Base-by-base conservation (phyloP, 2,888 invertebrate genomes). In the Noctua janthina region DNA sequence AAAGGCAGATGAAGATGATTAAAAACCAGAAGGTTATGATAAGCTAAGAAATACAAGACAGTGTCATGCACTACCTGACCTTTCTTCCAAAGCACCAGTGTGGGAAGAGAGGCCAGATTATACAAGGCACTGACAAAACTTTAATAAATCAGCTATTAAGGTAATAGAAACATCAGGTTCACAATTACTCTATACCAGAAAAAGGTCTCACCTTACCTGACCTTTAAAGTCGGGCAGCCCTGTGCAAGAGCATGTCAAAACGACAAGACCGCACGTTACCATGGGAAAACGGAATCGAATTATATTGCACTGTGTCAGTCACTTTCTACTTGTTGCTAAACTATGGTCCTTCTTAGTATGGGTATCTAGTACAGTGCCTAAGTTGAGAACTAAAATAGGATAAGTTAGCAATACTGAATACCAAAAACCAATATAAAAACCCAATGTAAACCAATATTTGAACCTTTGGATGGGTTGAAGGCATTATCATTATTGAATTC, bases 261-360 rank as follows among this genome's bases (percentile, higher is more conserved):
- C 67, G 66, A 75, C 75, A 72, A 81, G 67, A 85, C 72, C 46
- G 59, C 67, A 74, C n/a, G 69, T 75, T 74, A 35, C 67, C 74
- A 82, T 79, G 73, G 70, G 85, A 78, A 77, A 76, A 85, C 79
- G 56, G 73, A 76, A 79, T 74, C 77, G 43, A 70, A 86, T 78
- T 82, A 64, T 74, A 67, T 46, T 64, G 35, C 66, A 70, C 72
- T 43, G 46, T 54, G 75, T 46, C 49, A 23, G 76, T 77, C 75
- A 83, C 85, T 86, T 86, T 86, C 85, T 83, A 78, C 13, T 74
- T 15, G 69, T 79, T 73, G 39, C 56, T 70, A 78, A 76, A 49
- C 78, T 66, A 75, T 72, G 54, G 51, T 62, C 35, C 64, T 43
- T 71, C 59, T 67, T 46, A 72, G n/a, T n/a, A 74, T 75, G 59